phyloP scores from a whole-genome alignment of 2,888 invertebrate genomes.

The Ophion ventricosus region DNA sequence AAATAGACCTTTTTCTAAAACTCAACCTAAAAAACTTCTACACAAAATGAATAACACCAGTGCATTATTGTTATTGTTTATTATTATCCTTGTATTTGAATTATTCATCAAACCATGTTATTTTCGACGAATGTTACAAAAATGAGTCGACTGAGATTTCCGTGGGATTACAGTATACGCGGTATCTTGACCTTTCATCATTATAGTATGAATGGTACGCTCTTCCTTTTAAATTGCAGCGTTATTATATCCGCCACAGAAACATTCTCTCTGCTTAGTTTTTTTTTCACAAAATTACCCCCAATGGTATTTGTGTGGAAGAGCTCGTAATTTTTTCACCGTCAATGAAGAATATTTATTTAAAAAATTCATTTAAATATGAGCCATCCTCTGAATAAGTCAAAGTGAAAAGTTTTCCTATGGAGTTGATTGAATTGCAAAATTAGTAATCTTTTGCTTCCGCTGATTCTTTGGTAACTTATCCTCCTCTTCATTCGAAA shows the following conservation, averaged over 20 bases:
- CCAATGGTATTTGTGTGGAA: background rate
- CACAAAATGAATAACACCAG: background rate
- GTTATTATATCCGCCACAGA: background rate
- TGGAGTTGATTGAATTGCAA: background rate
- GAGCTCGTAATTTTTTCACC: background rate
- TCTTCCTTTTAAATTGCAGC: background rate
- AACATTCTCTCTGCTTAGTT: background rate
- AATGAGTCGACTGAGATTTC: background rate
- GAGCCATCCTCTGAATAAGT: background rate
- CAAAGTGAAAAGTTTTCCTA: background rate
- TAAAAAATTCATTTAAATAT: background rate
- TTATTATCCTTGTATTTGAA: background rate
- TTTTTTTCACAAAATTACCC: background rate
- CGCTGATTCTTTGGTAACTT: background rate
- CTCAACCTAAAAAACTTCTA: background rate
- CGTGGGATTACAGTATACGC: background rate
- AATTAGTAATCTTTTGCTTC: background rate
- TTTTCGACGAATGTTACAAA: background rate
- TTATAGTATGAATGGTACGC: background rate
- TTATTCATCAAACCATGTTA: background rate
- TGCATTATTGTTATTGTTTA: background rate
- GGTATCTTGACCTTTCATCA: background rate
- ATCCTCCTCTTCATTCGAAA: background rate
- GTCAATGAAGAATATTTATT: no score
- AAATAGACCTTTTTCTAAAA: background rate